Evolutionary conservation across 2,113 vertebrate species (phyloP).

Genomic region (Campylomormyrus numenius): DNA sequence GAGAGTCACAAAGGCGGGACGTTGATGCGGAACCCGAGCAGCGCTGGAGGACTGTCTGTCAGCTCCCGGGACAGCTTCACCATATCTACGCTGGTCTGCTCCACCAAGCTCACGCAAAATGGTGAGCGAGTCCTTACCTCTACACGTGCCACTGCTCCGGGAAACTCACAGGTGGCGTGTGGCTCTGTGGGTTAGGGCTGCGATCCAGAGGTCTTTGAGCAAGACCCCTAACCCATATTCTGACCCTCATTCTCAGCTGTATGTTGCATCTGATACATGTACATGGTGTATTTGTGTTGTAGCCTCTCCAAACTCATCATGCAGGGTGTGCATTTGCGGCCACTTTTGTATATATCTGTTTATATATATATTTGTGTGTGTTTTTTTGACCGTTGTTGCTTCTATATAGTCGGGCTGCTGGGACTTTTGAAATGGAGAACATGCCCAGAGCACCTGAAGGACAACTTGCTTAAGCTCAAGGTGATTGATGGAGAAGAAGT

Average conservation of each 20-base stretch:
- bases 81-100: slow-evolving; percentile 92
- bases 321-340: slow-evolving; percentile 59
- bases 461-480: slow-evolving; percentile 90
- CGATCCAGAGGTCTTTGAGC: background rate
- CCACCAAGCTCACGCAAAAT: slow-evolving; percentile 96
- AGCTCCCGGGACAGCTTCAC: slow-evolving; percentile 83
- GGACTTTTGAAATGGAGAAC: slow-evolving; percentile 93
- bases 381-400: background rate
- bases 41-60: slow-evolving; percentile 70
- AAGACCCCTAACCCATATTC: background rate
- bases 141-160: background rate
- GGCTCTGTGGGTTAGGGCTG: background rate
- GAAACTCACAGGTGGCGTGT: background rate
- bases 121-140: slow-evolving; percentile 55
- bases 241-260: background rate
- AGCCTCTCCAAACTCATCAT: slow-evolving; percentile 77
- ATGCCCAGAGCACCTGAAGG: slow-evolving; percentile 79
- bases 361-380: background rate
- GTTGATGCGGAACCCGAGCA: slow-evolving; percentile 72
- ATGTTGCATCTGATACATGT: background rate
- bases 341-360: background rate
- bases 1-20: slow-evolving; percentile 65
- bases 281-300: background rate
- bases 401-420: slow-evolving; percentile 75
- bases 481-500: slow-evolving; percentile 96